These are phyloP conservation scores for Mus minutoides DNA, from an alignment of 2,797 vertebrate genomes.

Conservation along the genomic window DNA sequence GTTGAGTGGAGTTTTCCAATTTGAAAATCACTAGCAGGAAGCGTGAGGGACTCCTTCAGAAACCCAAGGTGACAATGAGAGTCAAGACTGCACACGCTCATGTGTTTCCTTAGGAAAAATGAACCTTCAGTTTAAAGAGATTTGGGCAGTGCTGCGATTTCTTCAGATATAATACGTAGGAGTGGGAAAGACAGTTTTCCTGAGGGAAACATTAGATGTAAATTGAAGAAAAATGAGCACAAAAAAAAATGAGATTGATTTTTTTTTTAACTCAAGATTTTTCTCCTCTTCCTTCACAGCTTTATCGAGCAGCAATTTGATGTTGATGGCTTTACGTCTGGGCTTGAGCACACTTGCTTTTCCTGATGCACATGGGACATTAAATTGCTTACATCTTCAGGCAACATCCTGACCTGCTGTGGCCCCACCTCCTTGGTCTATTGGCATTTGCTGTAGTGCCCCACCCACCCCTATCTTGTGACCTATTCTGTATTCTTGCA, in stretches of 20 bases:
- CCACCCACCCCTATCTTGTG: background rate
- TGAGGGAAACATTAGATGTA: conserved; percentile 62
- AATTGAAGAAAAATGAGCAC: conserved; percentile 73
- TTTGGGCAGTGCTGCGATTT: conserved; percentile 26
- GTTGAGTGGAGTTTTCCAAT: conserved; percentile 27
- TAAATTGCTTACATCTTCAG: background rate
- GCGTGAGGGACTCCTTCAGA: conserved; percentile 50
- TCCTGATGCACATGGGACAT: background rate
- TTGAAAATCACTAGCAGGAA: conserved; percentile 67
- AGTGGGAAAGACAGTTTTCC: conserved; percentile 59
- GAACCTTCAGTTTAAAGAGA: conserved; percentile 62
- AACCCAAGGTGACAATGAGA: conserved; percentile 74
- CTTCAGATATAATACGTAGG: conserved; percentile 15
- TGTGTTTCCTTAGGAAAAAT: conserved; percentile 36
- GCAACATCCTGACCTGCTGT: too few relatives aligned
- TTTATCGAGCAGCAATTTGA: background rate
- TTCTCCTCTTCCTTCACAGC: background rate
- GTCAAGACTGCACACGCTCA: conserved; percentile 76
- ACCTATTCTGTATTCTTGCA: fast-evolving
- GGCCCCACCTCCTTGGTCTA: background rate
- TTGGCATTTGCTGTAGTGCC: fast-evolving
- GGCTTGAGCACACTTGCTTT: background rate
- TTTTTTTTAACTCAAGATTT: conserved; percentile 22
- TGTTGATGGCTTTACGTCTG: background rate
- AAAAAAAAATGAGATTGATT: conserved; percentile 54